A percentile compares a stretch with the other conserved stretches of the same genome.
Conservation (phyloP, 2,113 vertebrate genomes). For the Prolemur simus region DNA sequence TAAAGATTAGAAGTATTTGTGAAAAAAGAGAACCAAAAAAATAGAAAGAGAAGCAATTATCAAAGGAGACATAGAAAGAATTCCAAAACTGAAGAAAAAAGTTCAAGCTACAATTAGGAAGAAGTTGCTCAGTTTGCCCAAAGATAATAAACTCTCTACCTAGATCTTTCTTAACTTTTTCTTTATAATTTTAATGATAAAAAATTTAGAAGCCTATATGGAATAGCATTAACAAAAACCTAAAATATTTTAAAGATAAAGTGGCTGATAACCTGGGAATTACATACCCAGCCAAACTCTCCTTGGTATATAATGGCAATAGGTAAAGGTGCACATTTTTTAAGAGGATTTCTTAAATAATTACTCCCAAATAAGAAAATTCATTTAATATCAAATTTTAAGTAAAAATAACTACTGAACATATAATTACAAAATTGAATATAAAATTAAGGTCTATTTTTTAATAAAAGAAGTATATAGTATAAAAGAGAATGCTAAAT, state of each 20-base stretch:
- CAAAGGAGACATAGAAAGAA: neutral
- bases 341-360: neutral
- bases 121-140: neutral
- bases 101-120: neutral
- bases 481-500: neutral
- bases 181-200: neutral
- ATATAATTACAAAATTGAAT: neutral
- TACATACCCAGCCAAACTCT: neutral
- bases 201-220: neutral
- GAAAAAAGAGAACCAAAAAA: neutral
- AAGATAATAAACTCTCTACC: neutral
- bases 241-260: neutral
- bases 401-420: neutral
- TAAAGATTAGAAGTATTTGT: neutral
- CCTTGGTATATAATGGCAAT: neutral
- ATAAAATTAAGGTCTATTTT: neutral
- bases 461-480: neutral
- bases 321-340: neutral
- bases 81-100: neutral
- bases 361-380: neutral
- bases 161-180: neutral
- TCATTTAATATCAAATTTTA: neutral
- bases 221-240: neutral
- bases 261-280: neutral
- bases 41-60: neutral